These are phyloP conservation scores for Toxotes lorentzi DNA, from an alignment of 2,797 vertebrate species.

Conservation along the genomic window DNA sequence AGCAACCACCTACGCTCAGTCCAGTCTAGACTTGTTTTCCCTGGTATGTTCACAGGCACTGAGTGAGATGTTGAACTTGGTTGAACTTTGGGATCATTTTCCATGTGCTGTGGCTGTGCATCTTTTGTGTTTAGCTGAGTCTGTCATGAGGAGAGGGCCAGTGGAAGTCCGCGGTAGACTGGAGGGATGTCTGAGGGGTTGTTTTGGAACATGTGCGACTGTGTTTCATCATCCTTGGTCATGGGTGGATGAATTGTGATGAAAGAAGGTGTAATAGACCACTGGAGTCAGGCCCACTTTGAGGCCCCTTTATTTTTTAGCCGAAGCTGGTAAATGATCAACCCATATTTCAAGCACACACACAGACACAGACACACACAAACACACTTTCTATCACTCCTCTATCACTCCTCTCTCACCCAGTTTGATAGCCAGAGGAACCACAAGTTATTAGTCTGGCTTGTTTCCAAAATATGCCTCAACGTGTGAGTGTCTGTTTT, in stretches of 20 bases:
- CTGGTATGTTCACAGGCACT: not conserved
- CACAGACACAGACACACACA: not conserved
- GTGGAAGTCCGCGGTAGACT: constrained; percentile 36
- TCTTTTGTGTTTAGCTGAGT: constrained; percentile 22
- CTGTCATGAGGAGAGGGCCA: constrained; percentile 31
- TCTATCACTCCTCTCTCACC: constrained; percentile 8
- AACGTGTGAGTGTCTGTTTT: not conserved
- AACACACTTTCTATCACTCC: no score
- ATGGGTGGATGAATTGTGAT: constrained; percentile 55
- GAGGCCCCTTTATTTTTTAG: constrained; percentile 43
- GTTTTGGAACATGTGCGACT: constrained; percentile 48
- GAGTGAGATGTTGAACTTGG: not conserved
- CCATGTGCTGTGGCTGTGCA: constrained; percentile 2
- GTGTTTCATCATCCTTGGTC: constrained; percentile 71
- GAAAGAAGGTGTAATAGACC: constrained; percentile 47
- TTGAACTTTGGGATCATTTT: not conserved
- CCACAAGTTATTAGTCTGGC: not conserved
- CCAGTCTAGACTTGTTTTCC: not conserved
- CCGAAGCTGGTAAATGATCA: constrained; percentile 61
- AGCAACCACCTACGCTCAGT: no score
- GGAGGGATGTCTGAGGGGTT: constrained; percentile 33
- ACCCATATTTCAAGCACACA: constrained; percentile 25
- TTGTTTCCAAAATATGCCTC: constrained; percentile 12
- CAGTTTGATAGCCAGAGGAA: not conserved
- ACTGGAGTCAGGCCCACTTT: constrained; percentile 22